Conservation (phyloP, 1,140 invertebrate species). For the Dermatophagoides farinae region DNA sequence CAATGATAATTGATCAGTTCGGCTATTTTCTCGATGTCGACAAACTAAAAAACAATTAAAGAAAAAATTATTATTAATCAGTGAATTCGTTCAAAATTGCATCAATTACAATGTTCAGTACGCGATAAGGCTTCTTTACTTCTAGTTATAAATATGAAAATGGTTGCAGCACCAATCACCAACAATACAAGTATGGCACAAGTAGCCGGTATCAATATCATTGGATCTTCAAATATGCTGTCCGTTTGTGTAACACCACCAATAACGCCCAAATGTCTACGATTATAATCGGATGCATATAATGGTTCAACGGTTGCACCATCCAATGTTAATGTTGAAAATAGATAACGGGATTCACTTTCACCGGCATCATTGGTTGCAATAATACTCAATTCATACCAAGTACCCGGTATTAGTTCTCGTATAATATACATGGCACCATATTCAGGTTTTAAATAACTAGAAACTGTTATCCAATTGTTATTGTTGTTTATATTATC, state of each 20-base stretch:
- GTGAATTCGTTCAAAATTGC: background rate
- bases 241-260: background rate
- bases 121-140: background rate
- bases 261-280: background rate
- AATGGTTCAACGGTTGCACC: constrained; percentile 29
- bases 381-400: constrained; percentile 46
- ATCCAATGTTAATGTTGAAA: constrained; percentile 75
- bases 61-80: background rate
- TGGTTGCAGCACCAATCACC: constrained; percentile 16
- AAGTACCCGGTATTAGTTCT: constrained; percentile 24
- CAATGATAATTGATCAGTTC: constrained; percentile 10
- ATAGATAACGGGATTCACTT: constrained; percentile 77
- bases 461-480: constrained; percentile 21
- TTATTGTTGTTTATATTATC: background rate
- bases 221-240: constrained; percentile 16
- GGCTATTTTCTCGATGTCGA: constrained; percentile 9
- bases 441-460: constrained; percentile 18
- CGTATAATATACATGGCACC: constrained; percentile 9
- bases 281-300: background rate
- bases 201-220: constrained; percentile 19
- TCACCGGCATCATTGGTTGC: constrained; percentile 90
- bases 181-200: constrained; percentile 19
- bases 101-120: constrained; percentile 9
- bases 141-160: constrained; percentile 15
- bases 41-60: constrained; percentile 3